phyloP scores from a whole-genome alignment of 2,113 vertebrate species.

The Oenanthe oenanthe region DNA sequence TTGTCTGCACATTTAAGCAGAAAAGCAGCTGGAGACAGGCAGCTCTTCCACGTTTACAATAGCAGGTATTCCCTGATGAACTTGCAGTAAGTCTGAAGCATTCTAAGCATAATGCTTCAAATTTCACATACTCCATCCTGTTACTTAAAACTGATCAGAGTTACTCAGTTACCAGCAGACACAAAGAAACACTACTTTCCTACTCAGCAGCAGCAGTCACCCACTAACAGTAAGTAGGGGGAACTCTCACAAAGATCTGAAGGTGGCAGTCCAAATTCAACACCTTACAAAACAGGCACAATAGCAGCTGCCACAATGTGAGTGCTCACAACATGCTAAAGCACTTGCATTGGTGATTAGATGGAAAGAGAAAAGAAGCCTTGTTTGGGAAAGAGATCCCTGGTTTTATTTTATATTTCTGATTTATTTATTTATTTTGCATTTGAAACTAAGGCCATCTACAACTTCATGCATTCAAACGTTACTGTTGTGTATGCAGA shows the following conservation, averaged over 20 bases:
- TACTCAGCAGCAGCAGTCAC: background rate
- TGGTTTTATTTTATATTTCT: background rate
- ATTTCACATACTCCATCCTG: background rate
- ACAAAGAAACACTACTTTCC: background rate
- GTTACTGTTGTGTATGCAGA: background rate
- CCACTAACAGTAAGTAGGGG: accelerated
- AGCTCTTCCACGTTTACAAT: background rate
- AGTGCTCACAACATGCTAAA: background rate
- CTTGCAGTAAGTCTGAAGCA: background rate
- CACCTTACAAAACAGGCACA: background rate
- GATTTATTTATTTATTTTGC: background rate
- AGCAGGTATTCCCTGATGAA: background rate
- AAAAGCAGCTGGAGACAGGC: background rate
- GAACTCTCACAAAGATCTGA: background rate
- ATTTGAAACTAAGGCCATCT: background rate
- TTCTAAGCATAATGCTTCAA: background rate
- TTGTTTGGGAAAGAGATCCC: background rate
- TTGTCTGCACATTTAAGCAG: background rate
- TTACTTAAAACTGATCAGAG: background rate
- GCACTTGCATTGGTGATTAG: background rate
- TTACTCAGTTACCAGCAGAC: background rate
- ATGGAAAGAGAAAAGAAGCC: background rate
- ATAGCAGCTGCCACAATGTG: background rate
- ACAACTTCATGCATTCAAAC: background rate
- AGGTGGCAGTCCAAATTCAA: background rate